phyloP scores from a whole-genome alignment of 2,797 vertebrate genomes.

The Acipenser transmontanus region DNA sequence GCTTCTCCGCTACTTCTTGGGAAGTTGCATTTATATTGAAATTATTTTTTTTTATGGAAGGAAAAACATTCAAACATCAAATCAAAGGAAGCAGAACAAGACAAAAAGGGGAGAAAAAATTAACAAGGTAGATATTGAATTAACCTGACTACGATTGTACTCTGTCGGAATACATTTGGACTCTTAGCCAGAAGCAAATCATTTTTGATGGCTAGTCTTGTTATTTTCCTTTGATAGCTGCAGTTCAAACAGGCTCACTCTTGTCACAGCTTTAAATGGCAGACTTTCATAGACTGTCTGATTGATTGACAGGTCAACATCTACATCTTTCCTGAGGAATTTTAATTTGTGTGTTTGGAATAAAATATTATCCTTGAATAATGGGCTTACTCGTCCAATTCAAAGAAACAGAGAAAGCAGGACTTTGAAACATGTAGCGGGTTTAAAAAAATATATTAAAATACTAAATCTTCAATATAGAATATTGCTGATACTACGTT shows the following conservation, averaged over 20 bases:
- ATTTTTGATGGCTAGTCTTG: constrained; percentile 69
- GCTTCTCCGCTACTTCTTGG: background rate
- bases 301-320: constrained; percentile 82
- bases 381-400: constrained; percentile 63
- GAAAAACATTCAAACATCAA: constrained; percentile 44
- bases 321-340: constrained; percentile 53
- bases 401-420: constrained; percentile 45
- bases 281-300: constrained; percentile 51
- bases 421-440: no score
- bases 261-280: constrained; percentile 56
- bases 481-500: constrained; percentile 48
- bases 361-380: constrained; percentile 80
- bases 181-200: constrained; percentile 63
- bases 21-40: background rate
- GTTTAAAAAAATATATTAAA: background rate
- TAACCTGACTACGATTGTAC: constrained; percentile 68
- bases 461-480: constrained; percentile 9
- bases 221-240: constrained; percentile 63
- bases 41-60: constrained; percentile 30
- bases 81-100: constrained; percentile 62
- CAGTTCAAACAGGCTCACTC: constrained; percentile 74
- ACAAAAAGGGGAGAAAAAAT: constrained; percentile 48
- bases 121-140: constrained; percentile 64
- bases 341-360: constrained; percentile 79
- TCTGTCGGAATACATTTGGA: constrained; percentile 54